A percentile compares a stretch with the other conserved stretches of the same genome.
phyloP scores from a whole-genome alignment of 2,113 vertebrate species.

The Fregetta grallaria region DNA sequence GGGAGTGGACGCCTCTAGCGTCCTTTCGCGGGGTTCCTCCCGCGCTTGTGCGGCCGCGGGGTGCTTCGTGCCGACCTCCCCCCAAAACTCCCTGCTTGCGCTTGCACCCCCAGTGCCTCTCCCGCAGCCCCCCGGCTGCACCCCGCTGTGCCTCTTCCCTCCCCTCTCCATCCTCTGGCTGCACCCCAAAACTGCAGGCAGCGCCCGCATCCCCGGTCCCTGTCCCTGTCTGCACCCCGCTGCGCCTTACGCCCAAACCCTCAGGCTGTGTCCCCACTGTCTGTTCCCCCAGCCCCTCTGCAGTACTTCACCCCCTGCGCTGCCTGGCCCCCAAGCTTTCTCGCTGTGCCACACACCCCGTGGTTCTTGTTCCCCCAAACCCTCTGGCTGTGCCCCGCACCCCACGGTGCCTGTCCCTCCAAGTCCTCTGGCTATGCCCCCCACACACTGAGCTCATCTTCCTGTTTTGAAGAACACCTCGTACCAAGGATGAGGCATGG shows the following conservation, averaged over 20 bases:
- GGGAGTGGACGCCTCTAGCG: background rate
- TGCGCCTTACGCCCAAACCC: background rate
- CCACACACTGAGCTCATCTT: background rate
- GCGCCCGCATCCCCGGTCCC: no score
- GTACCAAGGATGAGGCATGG: fast-evolving
- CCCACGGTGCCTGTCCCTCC: background rate
- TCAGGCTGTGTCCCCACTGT: fast-evolving
- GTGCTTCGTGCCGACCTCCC: no score
- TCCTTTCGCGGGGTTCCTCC: background rate
- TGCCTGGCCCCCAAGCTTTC: background rate
- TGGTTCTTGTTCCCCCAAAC: no score
- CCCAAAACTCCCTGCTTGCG: fast-evolving
- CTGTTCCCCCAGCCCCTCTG: background rate
- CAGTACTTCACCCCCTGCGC: background rate
- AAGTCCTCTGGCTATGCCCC: background rate
- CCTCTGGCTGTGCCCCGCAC: background rate
- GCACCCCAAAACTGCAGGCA: background rate
- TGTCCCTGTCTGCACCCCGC: fast-evolving
- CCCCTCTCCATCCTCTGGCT: background rate
- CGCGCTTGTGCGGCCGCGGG: no score
- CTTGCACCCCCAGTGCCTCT: no score
- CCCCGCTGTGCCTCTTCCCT: no score
- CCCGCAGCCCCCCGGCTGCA: background rate
- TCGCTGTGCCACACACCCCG: background rate
- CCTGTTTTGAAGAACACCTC: background rate